Base-by-base conservation (phyloP, 2,113 vertebrate species). In the Leucoraja erinaceus region DNA sequence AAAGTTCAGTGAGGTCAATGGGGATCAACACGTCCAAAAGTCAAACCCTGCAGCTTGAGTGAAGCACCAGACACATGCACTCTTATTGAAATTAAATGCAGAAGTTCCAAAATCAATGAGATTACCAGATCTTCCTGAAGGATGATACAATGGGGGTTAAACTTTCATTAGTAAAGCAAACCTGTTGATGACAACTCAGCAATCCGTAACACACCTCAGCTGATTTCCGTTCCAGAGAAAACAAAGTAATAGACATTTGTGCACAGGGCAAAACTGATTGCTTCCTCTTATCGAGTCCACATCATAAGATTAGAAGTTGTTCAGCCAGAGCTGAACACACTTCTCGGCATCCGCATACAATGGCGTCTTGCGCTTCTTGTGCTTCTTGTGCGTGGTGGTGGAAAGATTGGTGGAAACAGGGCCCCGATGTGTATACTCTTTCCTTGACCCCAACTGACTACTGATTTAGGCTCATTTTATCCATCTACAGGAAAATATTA, bases 1-100 rank as follows among this genome's bases (percentile, higher is more conserved):
- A 66, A 88, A 31, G 83, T 88, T 88, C 83, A 88, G 59, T 25
- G 22, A 88, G 83, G 83, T 88, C 63, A 88, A 66, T 88, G 63
- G 59, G 83, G 83, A 88, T 88, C 83, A 88, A 63, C 59, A 18
- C 31, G 63, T 18, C 83, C 61, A 63, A 72, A 66, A 61, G 83
- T 88, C 83, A 88, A 61, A 16, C 63, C 83, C 83, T 2, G 31
- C 83, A 63, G 83, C 59, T 88, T 88, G 59, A 66, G 59, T 63
- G 28, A 63, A 63, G 12, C 59, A 88, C 59, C 28, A 88, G 83
- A 63, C 28, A 88, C 63, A 66, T 5, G n/a, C 3, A n/a, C 28
- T 88, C 28, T 88, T 63, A 63, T n/a, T 88, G 83, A 63, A 88
- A 88, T 88, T 88, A 63, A 66, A 31, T 12, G 18, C 59, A 18